phyloP scores from a whole-genome alignment of 2,113 vertebrate species.

The Onychostoma macrolepis region DNA sequence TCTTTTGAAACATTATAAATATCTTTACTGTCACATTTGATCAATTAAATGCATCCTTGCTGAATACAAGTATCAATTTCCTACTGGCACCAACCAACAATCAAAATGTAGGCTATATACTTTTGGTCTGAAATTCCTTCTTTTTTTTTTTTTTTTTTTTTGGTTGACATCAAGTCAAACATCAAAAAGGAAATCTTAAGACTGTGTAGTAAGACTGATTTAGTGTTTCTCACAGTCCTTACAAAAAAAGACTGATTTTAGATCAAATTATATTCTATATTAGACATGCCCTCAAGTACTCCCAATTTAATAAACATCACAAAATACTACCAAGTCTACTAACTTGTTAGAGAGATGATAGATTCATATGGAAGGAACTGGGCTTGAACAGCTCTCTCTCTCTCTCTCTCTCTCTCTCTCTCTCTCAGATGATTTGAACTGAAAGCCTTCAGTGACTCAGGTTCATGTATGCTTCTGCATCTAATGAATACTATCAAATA shows the following conservation, averaged over 20 bases:
- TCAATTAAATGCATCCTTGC: not conserved
- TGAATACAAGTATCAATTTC: not conserved
- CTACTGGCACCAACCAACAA: too few relatives aligned
- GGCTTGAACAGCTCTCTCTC: not conserved
- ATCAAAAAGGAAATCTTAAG: not conserved
- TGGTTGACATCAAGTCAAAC: not conserved
- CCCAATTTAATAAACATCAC: not conserved
- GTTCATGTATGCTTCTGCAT: slow-evolving; percentile 15
- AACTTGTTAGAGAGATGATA: not conserved
- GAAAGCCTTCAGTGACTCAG: slow-evolving; percentile 7
- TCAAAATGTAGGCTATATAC: too few relatives aligned
- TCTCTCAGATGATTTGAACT: not conserved
- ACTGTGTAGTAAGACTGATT: not conserved
- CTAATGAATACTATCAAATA: slow-evolving; percentile 25
- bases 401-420: not conserved
- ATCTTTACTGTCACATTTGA: not conserved
- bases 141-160: too few relatives aligned
- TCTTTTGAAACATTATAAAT: not conserved
- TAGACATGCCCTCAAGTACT: not conserved
- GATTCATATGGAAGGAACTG: not conserved
- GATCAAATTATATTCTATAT: not conserved
- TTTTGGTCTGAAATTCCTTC: too few relatives aligned
- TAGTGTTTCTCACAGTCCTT: not conserved
- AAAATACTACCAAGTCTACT: not conserved
- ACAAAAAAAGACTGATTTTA: too few relatives aligned